Evolutionary conservation across 2,797 vertebrate genomes (phyloP).

Genomic region (Parauchenoglanis ngamensis): DNA sequence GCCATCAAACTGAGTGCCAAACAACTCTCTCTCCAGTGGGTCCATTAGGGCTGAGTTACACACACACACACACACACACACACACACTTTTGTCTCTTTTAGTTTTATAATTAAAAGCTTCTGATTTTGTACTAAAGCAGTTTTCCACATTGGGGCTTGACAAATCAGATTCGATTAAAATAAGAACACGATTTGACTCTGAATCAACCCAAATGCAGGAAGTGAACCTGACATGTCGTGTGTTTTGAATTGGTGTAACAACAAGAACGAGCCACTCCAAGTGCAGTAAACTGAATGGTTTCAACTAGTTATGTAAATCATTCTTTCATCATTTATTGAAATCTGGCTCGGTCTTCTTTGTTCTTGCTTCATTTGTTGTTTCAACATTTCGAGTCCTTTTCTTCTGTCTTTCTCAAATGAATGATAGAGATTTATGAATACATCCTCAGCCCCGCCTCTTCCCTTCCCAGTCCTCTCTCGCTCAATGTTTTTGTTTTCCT

Average conservation of each 20-base stretch:
- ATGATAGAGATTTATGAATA: neutral
- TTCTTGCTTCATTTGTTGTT: neutral
- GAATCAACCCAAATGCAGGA: neutral
- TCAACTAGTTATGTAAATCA: neutral
- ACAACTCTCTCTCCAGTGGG: conserved; percentile 34
- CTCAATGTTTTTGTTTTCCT: neutral
- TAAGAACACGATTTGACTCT: neutral
- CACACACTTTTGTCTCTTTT: neutral
- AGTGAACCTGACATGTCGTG: neutral
- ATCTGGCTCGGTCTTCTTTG: neutral
- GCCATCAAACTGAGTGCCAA: conserved; percentile 49
- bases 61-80: conserved; percentile 9
- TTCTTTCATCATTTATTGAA: neutral
- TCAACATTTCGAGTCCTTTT: neutral
- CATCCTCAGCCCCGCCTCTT: neutral
- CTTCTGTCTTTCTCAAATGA: neutral
- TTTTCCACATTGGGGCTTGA: neutral
- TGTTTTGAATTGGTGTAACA: neutral
- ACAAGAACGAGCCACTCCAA: neutral
- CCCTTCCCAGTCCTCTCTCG: neutral
- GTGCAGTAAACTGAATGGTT: neutral
- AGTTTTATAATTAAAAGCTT: neutral
- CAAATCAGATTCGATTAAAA: neutral
- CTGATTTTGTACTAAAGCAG: neutral
- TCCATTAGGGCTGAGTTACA: conserved; percentile 29